Evolutionary conservation across 2,888 invertebrate genomes (phyloP), one percentile per base, ranked within the genome.

Genomic region (Brachypterus glaber): DNA sequence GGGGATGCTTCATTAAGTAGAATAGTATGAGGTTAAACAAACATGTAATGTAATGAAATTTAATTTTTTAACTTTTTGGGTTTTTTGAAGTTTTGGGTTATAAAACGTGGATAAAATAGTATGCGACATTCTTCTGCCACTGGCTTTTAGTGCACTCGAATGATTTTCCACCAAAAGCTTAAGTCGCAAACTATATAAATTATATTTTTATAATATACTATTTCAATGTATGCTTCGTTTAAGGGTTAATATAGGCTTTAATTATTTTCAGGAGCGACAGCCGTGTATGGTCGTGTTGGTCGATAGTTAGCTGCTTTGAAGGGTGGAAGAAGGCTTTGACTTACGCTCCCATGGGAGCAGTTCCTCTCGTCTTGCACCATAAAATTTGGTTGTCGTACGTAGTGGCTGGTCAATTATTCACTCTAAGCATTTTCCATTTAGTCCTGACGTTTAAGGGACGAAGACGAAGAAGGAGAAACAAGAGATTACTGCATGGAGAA

Each of bases 311-410:
- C 37, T 58, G 62, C 57, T 53, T 63, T 33, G 56, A 57, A 21
- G 58, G 54, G 15, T 66, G 65, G 65, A 63, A 62, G 48, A 63
- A 62, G 47, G 54, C 56, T 17, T 44, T 63, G 16, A 39, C 62
- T 11, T 66, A 66, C 45, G 55, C 54, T 4, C 56, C 62, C n/a
- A 51, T 64, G 45, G 56, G 57, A 11, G 58, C 56, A 2, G 49
- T 62, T 26, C 62, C 64, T n/a, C 52, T 64, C 31, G 47, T 62
- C 24, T 61, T 59, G 52, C 63, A 63, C 17, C 59, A 63, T 45
- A 66, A 68, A 58, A 58, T 71, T 32, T 72, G 72, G 71, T 58
- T 71, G 30, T 70, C 69, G 37, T 69, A 70, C 57, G 63, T 71
- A 33, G 68, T 69, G 33, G 70, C 70, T 4, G 59, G 65, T 29